Evolutionary conservation across 2,797 vertebrate species (phyloP).

Genomic region (Carcharodon carcharias): DNA sequence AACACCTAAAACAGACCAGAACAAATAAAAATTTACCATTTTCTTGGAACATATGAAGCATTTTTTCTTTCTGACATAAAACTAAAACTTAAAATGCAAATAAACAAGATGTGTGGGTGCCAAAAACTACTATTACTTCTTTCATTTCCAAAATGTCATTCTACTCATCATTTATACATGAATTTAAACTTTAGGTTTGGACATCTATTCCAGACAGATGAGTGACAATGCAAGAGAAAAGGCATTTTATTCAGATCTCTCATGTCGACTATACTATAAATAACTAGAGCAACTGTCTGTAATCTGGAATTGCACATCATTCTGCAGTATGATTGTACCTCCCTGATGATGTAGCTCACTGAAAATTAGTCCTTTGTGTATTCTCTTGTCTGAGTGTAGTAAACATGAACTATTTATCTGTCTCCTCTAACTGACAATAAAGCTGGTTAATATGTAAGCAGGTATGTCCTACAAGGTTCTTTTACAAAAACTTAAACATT

Average conservation of each 20-base stretch:
- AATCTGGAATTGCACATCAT: conserved; percentile 36
- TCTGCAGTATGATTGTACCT: conserved; percentile 32
- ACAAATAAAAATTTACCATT: conserved; percentile 29
- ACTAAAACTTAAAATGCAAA: conserved; percentile 37
- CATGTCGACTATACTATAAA: conserved; percentile 36
- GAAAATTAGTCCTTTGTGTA: conserved; percentile 38
- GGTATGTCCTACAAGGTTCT: conserved; percentile 5
- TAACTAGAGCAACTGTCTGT: conserved; percentile 36
- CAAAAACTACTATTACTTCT: conserved; percentile 18
- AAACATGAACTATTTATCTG: conserved; percentile 36
- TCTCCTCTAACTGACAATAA: conserved; percentile 24
- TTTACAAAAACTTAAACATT: conserved; percentile 1
- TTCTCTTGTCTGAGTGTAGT: conserved; percentile 36
- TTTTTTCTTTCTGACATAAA: conserved; percentile 11
- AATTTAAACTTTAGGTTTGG: conserved; percentile 37
- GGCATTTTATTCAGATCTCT: conserved; percentile 35
- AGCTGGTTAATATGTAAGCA: conserved; percentile 30
- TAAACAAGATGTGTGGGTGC: conserved; percentile 35
- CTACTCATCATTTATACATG: conserved; percentile 35
- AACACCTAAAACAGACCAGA: conserved; percentile 27
- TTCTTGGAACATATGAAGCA: conserved; percentile 31
- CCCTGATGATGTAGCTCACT: conserved; percentile 25
- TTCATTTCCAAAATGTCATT: conserved; percentile 38
- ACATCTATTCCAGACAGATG: conserved; percentile 36
- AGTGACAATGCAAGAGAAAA: conserved; percentile 33